phyloP scores from a whole-genome alignment of 2,797 vertebrate genomes.

The Anabacerthia variegaticeps region DNA sequence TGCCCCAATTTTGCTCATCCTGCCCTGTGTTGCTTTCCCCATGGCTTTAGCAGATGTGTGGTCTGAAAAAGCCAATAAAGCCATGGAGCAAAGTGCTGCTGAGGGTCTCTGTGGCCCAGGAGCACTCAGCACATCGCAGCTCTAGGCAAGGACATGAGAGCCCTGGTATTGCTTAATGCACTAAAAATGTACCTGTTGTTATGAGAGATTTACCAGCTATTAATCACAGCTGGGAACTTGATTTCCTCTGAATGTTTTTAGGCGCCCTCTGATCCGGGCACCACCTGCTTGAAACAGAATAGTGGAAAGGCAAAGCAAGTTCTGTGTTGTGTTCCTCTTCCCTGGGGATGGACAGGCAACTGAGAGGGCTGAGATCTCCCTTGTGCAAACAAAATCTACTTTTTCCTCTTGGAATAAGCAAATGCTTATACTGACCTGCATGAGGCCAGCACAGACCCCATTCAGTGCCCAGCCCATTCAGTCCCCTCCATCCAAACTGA shows the following conservation, averaged over 20 bases:
- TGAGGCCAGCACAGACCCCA: background rate
- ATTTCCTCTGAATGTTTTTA: background rate
- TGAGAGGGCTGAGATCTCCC: background rate
- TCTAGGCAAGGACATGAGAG: background rate
- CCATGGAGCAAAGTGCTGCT: background rate
- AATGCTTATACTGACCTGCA: background rate
- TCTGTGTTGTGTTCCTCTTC: accelerated
- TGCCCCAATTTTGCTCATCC: background rate
- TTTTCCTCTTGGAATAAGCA: background rate
- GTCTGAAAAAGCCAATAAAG: background rate
- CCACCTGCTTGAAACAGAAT: background rate
- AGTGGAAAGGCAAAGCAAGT: background rate
- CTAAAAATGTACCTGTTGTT: background rate
- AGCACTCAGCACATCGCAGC: background rate
- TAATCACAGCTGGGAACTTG: background rate
- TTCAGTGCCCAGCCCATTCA: background rate
- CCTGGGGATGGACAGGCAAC: accelerated
- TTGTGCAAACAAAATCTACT: background rate
- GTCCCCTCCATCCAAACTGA: background rate
- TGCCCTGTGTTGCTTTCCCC: background rate
- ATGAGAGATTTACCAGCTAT: background rate
- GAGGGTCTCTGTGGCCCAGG: background rate
- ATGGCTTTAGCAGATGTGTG: background rate
- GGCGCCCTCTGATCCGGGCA: background rate
- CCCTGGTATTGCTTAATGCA: background rate